A percentile compares a stretch with the other conserved stretches of the same genome.
Conservation (phyloP, 2,113 vertebrate species). For the Macheiramphus alcinus region DNA sequence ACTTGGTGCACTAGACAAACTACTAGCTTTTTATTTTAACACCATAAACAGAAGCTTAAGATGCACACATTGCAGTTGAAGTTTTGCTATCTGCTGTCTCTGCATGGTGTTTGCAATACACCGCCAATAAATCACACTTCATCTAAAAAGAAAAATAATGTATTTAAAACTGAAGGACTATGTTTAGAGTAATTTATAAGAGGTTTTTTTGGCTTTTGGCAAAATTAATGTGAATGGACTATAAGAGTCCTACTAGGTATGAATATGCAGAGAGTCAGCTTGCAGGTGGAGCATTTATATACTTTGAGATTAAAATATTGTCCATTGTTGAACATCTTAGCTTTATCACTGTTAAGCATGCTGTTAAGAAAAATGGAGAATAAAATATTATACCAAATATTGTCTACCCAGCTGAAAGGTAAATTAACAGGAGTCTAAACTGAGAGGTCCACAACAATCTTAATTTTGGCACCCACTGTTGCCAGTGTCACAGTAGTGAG, state of each 20-base stretch:
- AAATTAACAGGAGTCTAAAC: background rate
- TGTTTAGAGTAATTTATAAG: background rate
- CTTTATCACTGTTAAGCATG: background rate
- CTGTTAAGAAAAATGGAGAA: background rate
- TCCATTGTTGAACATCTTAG: background rate
- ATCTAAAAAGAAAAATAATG: background rate
- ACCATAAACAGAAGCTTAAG: background rate
- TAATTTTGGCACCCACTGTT: background rate
- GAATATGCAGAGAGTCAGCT: background rate
- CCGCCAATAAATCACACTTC: background rate
- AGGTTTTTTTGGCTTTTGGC: background rate
- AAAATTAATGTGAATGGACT: background rate
- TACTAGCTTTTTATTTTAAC: background rate
- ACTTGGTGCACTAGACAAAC: background rate
- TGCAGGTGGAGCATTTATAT: background rate
- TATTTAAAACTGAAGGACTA: background rate
- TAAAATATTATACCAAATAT: background rate
- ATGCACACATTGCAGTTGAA: background rate
- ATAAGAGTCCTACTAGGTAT: background rate
- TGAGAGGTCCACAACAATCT: background rate
- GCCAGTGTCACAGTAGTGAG: background rate
- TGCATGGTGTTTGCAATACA: background rate
- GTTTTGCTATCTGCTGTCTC: background rate
- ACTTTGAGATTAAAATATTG: background rate
- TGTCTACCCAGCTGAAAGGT: background rate